phyloP scores from a whole-genome alignment of 2,797 vertebrate species.

The Sebastes cheni region DNA sequence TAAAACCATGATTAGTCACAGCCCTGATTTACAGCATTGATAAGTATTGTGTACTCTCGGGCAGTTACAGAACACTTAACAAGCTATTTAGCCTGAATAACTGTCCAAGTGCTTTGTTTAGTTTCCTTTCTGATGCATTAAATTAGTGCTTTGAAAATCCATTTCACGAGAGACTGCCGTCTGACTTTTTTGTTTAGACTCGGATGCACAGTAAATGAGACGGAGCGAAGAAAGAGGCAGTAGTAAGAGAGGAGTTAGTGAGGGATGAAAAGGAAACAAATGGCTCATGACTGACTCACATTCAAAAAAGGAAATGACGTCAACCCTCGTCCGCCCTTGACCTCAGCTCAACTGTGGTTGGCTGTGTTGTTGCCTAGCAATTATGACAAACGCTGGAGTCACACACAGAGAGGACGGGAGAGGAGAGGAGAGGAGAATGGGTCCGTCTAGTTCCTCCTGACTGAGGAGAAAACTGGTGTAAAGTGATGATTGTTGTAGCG shows the following conservation, averaged over 20 bases:
- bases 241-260: constrained; percentile 6
- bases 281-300: constrained; percentile 74
- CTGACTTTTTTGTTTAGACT: background rate
- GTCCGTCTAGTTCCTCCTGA: constrained; percentile 4
- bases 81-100: background rate
- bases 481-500: background rate
- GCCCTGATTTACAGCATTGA: background rate
- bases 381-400: constrained; percentile 77
- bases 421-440: constrained; percentile 21
- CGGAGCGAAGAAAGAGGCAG: background rate
- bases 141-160: background rate
- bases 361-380: constrained; percentile 76
- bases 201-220: constrained; percentile 5
- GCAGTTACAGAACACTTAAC: background rate
- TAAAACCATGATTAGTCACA: background rate
- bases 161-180: background rate
- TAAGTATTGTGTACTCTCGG: background rate
- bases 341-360: constrained; percentile 59
- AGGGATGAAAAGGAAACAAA: constrained; percentile 53
- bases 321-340: constrained; percentile 55
- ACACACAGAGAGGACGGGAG: constrained; percentile 33
- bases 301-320: constrained; percentile 74
- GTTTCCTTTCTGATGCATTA: background rate
- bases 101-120: background rate
- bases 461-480: constrained; percentile 20